A percentile compares a stretch with the other conserved stretches of the same genome.
These are phyloP conservation scores for Coelopa frigida DNA, from an alignment of 1,140 invertebrate species.

Conservation along the genomic window DNA sequence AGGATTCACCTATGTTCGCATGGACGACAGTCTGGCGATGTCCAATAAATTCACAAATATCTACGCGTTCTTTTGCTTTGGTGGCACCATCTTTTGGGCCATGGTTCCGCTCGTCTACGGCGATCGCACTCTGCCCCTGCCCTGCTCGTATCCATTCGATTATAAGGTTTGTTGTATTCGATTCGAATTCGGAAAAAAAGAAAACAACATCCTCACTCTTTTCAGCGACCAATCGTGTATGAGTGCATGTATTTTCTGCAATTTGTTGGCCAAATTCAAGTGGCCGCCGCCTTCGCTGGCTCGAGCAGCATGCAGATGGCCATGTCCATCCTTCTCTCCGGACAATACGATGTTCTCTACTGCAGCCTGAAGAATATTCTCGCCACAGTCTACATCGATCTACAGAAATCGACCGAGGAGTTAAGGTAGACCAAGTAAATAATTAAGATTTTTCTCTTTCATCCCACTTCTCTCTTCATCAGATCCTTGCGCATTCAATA, in stretches of 20 bases:
- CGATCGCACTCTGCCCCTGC: slow-evolving; percentile 30
- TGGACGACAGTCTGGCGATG: slow-evolving; percentile 16
- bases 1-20: slow-evolving; percentile 34
- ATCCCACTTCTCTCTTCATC: too few species aligned
- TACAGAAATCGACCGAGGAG: too few species aligned
- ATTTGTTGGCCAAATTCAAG: slow-evolving; percentile 33
- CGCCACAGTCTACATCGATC: slow-evolving; percentile 26
- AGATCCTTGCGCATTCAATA: slow-evolving; percentile 7
- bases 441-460: too few species aligned
- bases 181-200: background rate
- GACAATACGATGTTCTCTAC: slow-evolving; percentile 34
- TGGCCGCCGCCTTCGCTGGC: slow-evolving; percentile 28
- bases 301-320: slow-evolving; percentile 34
- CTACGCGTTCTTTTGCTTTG: slow-evolving; percentile 31
- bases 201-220: background rate
- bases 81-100: slow-evolving; percentile 35
- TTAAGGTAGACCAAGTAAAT: too few species aligned
- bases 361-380: slow-evolving; percentile 39
- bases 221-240: background rate
- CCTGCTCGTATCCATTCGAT: slow-evolving; percentile 41
- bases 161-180: slow-evolving; percentile 27
- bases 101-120: slow-evolving; percentile 28
- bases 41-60: slow-evolving; percentile 30
- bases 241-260: slow-evolving; percentile 25
- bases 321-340: slow-evolving; percentile 30